These are phyloP conservation scores for Papilio elwesi DNA, from an alignment of 2,888 invertebrate genomes.

Conservation along the genomic window DNA sequence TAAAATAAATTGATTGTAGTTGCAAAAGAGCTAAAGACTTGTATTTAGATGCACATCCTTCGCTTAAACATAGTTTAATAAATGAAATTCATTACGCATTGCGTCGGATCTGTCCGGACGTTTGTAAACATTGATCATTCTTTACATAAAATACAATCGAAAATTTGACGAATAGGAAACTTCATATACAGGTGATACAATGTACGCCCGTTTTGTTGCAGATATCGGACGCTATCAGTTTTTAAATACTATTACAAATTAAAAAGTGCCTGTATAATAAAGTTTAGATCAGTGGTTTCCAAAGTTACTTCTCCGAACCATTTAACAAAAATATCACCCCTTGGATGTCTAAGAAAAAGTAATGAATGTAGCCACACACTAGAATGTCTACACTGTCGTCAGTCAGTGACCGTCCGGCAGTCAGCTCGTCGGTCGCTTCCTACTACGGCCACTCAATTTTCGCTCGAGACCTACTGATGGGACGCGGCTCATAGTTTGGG, in stretches of 20 bases:
- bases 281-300: neutral
- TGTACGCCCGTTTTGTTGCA: conserved; percentile 5
- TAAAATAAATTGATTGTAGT: too few relatives aligned
- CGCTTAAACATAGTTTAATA: conserved; percentile 16
- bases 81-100: conserved; percentile 24
- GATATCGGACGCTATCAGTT: neutral
- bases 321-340: too few relatives aligned
- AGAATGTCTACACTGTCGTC: too few relatives aligned
- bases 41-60: conserved; percentile 18
- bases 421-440: too few relatives aligned
- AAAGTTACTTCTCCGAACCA: too few relatives aligned
- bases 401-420: too few relatives aligned
- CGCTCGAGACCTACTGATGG: too few relatives aligned
- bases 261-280: neutral
- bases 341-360: too few relatives aligned
- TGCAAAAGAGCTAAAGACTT: conserved; percentile 1
- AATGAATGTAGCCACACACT: too few relatives aligned
- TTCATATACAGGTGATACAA: conserved; percentile 20
- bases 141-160: conserved; percentile 2
- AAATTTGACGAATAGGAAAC: conserved; percentile 23
- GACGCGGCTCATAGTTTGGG: too few relatives aligned
- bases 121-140: conserved; percentile 16
- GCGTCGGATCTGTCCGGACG: conserved; percentile 21
- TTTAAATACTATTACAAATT: neutral
- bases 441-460: too few relatives aligned